Evolutionary conservation across 2,113 vertebrate species (phyloP), one percentile per base, ranked within the genome.

Genomic region (Anthoscopus minutus): DNA sequence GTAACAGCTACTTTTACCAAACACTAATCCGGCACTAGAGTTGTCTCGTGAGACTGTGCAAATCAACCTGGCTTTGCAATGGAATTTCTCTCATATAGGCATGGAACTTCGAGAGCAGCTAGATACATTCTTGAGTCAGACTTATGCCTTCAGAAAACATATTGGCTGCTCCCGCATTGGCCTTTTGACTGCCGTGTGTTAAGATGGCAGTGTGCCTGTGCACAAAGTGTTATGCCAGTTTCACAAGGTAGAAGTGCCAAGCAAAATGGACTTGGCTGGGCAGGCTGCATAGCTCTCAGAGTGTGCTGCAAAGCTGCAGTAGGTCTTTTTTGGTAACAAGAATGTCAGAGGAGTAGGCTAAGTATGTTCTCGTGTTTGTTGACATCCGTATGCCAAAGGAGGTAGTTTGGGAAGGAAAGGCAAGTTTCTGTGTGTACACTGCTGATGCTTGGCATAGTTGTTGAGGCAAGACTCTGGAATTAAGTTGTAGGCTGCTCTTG

Each of bases 171-270:
- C 88, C 76, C 0, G 0, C 16, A 1, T 61, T 86, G 92, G 88
- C 94, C 96, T 94, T 95, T 96, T 97, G 95, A 86, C 92, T 96
- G 90, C 96, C 96, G 94, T 96, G 95, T 96, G 96, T 96, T 90
- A 44, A 35, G 56, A 90, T 96, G 94, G 95, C 96, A 95, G 54
- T 3, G 37, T 96, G 95, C 96, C 95, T 90, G 82, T 73, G 93
- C 92, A 71, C 76, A 47, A 88, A 96, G 76, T 72, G 88, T 69
- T 93, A 65, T 96, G 95, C 94, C 94, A 96, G 94, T 95, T 96
- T 95, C 92, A 79, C 92, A 86, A 86, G 93, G 88, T 66, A 94
- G 82, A 81, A 71, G 80, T 96, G 96, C 96, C 95, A 96, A 96
- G 80, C 94, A 92, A 96, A 95, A 92, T 90, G 95, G 94, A 96